A percentile compares a stretch with the other conserved stretches of the same genome.
Conservation (phyloP, 1,140 invertebrate genomes). For the Heliothis virescens region DNA sequence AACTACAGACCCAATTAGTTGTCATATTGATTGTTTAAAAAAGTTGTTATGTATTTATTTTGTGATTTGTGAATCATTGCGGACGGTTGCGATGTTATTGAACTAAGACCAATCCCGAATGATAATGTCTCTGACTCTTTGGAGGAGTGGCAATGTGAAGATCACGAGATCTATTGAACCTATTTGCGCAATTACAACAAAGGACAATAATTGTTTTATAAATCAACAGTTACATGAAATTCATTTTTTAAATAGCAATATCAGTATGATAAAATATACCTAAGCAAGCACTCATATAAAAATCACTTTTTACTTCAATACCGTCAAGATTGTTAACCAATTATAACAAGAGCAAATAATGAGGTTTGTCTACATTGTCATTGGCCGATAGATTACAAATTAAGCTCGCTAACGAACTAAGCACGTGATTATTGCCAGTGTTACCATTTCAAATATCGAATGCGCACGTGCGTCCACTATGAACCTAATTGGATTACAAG, state of each 20-base stretch:
- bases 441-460: neutral
- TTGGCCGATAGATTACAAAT: no score
- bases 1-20: constrained; percentile 11
- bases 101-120: neutral
- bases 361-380: no score
- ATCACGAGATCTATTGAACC: neutral
- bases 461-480: neutral
- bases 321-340: no score
- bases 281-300: no score
- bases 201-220: neutral
- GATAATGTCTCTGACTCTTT: neutral
- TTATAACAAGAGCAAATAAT: no score
- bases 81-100: neutral
- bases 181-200: neutral
- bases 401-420: no score
- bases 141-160: neutral
- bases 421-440: neutral
- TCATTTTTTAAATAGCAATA: no score
- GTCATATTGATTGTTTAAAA: constrained; percentile 1
- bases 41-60: neutral
- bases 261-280: no score
- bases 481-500: neutral
- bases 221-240: neutral
- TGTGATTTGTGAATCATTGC: constrained; percentile 4
- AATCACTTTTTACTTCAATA: no score